These are phyloP conservation scores for Caenorhabditis imperialis DNA, from an alignment of 2,888 invertebrate genomes.

Conservation along the genomic window DNA sequence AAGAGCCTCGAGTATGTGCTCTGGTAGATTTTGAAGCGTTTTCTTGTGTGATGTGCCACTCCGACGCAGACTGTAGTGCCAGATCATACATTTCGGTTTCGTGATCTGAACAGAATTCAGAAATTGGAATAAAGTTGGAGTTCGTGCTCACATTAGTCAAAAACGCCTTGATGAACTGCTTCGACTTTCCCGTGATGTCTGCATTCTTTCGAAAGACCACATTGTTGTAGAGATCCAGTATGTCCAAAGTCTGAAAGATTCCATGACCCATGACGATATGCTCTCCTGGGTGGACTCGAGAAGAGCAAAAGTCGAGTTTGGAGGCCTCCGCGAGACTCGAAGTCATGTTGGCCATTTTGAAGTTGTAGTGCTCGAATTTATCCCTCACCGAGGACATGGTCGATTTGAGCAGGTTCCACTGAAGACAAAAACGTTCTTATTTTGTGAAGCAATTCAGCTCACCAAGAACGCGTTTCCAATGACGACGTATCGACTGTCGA, in stretches of 20 bases:
- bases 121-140: not conserved
- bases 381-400: slow-evolving; percentile 37
- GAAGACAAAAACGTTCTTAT: slow-evolving; percentile 1
- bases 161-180: slow-evolving; percentile 39
- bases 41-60: slow-evolving; percentile 48
- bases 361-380: slow-evolving; percentile 47
- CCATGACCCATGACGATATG: not conserved
- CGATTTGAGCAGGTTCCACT: slow-evolving; percentile 51
- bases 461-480: slow-evolving; percentile 51
- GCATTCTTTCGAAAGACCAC: slow-evolving; percentile 34
- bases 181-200: slow-evolving; percentile 19
- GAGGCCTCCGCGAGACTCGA: not conserved
- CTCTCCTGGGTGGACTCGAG: slow-evolving; percentile 1
- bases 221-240: slow-evolving; percentile 17
- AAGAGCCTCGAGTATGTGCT: slow-evolving; percentile 3
- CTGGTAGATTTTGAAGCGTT: slow-evolving; percentile 37
- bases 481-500: slow-evolving; percentile 36
- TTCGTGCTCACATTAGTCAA: slow-evolving; percentile 1
- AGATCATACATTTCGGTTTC: slow-evolving; percentile 38
- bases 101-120: slow-evolving; percentile 13
- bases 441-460: not conserved
- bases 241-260: slow-evolving; percentile 15
- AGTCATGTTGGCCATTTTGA: slow-evolving; percentile 29
- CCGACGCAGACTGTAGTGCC: slow-evolving; percentile 47
- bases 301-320: slow-evolving; percentile 18